These are phyloP conservation scores for Athripsodes cinereus DNA, from an alignment of 2,888 invertebrate species.

Conservation along the genomic window DNA sequence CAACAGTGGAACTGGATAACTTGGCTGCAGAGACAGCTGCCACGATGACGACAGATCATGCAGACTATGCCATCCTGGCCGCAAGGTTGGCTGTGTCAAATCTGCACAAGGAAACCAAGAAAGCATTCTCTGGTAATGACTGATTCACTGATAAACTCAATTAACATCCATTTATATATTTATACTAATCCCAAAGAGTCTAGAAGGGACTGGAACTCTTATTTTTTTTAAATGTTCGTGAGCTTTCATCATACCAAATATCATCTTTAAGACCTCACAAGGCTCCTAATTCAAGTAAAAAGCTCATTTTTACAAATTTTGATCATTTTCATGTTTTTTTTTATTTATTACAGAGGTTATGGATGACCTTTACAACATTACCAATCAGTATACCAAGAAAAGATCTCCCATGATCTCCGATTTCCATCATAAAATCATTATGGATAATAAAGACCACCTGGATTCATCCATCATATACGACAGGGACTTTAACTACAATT, in stretches of 20 bases:
- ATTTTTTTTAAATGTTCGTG: not conserved
- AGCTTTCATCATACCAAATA: not conserved
- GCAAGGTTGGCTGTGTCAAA: slow-evolving; percentile 94
- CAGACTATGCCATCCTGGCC: slow-evolving; percentile 89
- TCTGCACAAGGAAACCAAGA: slow-evolving; percentile 96
- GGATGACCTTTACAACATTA: slow-evolving; percentile 72
- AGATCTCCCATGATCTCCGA: slow-evolving; percentile 82
- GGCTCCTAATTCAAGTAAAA: not conserved
- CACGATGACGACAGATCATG: slow-evolving; percentile 94
- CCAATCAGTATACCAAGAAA: slow-evolving; percentile 66
- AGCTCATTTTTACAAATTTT: no score
- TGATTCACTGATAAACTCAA: no score
- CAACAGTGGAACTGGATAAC: slow-evolving; percentile 95
- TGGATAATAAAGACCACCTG: slow-evolving; percentile 79
- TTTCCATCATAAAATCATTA: slow-evolving; percentile 71
- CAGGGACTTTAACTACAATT: slow-evolving; percentile 94
- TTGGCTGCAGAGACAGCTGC: slow-evolving; percentile 99
- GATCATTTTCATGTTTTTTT: not conserved
- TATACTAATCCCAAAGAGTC: no score
- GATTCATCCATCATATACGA: slow-evolving; percentile 97
- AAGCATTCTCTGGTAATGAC: slow-evolving; percentile 77
- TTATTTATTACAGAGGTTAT: slow-evolving; percentile 74
- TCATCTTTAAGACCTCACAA: not conserved
- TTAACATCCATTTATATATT: no score
- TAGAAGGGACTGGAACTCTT: no score